phyloP scores from a whole-genome alignment of 2,113 vertebrate species.

The Australoheros scitulus region DNA sequence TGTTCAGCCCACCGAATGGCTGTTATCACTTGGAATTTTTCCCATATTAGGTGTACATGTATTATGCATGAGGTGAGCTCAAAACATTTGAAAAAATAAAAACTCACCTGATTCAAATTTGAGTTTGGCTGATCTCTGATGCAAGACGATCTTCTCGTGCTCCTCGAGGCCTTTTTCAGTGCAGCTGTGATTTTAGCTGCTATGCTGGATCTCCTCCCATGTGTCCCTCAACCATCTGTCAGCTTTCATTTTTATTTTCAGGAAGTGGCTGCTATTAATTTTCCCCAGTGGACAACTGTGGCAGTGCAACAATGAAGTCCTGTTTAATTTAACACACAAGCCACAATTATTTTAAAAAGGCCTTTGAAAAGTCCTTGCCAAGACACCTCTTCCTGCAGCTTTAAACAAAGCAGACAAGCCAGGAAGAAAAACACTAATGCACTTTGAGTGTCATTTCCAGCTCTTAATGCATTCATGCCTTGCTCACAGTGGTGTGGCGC shows the following conservation, averaged over 20 bases:
- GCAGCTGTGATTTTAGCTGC: not conserved
- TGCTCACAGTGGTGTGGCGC: not conserved
- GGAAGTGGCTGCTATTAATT: not conserved
- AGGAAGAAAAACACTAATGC: not conserved
- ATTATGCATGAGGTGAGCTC: too few species aligned
- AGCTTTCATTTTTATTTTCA: not conserved
- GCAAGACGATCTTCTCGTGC: not conserved
- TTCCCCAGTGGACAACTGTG: not conserved
- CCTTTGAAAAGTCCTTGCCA: not conserved
- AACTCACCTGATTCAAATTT: not conserved
- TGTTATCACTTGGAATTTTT: not conserved
- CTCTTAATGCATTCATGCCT: not conserved
- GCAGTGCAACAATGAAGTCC: not conserved
- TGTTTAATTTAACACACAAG: not conserved
- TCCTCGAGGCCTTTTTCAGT: not conserved
- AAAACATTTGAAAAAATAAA: too few species aligned
- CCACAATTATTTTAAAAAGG: not conserved
- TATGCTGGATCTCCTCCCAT: not conserved
- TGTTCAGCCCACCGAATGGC: not conserved
- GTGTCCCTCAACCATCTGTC: not conserved
- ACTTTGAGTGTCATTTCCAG: not conserved
- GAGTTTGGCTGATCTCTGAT: not conserved
- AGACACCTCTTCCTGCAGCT: not conserved
- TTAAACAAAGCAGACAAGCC: slow-evolving; percentile 1
- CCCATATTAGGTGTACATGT: not conserved